Evolutionary conservation across 2,797 vertebrate species (phyloP).

Genomic region (Petrocephalus schoutedeni): DNA sequence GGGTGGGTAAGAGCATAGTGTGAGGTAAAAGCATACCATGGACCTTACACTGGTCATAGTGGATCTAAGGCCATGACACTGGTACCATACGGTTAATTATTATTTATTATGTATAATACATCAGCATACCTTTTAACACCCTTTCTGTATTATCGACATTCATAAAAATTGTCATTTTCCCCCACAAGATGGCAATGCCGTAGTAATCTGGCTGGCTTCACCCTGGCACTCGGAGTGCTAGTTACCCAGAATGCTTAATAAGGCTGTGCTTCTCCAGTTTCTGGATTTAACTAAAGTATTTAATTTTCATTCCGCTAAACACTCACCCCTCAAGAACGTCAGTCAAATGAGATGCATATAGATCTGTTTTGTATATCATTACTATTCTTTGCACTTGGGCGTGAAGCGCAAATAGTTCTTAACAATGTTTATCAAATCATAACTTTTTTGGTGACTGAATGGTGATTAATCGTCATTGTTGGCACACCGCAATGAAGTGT

Average conservation of each 20-base stretch:
- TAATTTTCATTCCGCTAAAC: neutral
- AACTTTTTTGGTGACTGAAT: neutral
- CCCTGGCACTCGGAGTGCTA: neutral
- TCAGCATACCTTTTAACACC: neutral
- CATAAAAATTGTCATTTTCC: neutral
- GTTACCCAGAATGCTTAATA: neutral
- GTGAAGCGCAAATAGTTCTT: neutral
- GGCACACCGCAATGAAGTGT: too few relatives aligned
- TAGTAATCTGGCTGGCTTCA: neutral
- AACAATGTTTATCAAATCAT: neutral
- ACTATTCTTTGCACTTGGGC: neutral
- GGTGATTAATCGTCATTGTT: too few relatives aligned
- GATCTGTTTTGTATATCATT: neutral
- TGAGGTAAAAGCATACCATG: neutral
- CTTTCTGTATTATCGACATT: neutral
- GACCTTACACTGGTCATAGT: neutral
- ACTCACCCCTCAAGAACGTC: neutral
- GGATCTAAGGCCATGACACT: neutral
- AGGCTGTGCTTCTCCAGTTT: neutral
- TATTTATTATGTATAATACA: neutral
- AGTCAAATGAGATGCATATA: neutral
- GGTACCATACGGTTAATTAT: neutral
- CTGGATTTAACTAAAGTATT: neutral
- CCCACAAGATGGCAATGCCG: slow-evolving; percentile 8
- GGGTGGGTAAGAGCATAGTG: neutral